Evolutionary conservation across 2,113 vertebrate species (phyloP).

Genomic region (Colaptes auratus): DNA sequence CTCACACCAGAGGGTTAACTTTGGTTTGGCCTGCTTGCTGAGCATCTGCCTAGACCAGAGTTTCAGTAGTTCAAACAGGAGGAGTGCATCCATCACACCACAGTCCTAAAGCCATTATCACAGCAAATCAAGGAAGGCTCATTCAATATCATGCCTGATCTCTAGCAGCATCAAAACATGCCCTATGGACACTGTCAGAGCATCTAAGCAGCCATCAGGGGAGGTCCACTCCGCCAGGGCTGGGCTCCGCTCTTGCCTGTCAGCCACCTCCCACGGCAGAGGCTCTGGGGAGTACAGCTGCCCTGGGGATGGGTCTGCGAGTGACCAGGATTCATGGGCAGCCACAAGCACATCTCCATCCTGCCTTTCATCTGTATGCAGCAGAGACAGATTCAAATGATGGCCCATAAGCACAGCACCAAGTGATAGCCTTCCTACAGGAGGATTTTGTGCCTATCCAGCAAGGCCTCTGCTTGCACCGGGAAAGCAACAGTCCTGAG

Average conservation of each 20-base stretch:
- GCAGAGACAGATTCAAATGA: background rate
- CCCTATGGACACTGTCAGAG: background rate
- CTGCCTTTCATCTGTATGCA: background rate
- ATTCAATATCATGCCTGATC: background rate
- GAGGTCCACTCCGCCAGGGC: background rate
- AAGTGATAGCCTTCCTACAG: slow-evolving; percentile 4
- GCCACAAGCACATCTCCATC: background rate
- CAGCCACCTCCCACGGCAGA: background rate
- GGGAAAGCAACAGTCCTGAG: background rate
- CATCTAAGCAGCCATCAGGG: too few relatives aligned
- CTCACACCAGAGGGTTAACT: background rate
- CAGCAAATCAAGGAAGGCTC: background rate
- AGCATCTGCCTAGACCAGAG: background rate
- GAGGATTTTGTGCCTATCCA: background rate
- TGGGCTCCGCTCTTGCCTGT: background rate
- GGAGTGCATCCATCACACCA: background rate
- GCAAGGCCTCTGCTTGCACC: background rate
- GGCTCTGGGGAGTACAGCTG: background rate
- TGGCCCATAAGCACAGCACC: background rate
- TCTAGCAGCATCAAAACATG: background rate
- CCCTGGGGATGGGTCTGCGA: background rate
- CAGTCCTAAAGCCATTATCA: background rate
- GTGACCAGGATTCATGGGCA: background rate
- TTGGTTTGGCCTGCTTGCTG: background rate
- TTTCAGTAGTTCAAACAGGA: background rate